Percentiles rank a stretch among this genome's conserved stretches.
Evolutionary conservation across 2,113 vertebrate genomes (phyloP).

Genomic region (Mesitornis unicolor): DNA sequence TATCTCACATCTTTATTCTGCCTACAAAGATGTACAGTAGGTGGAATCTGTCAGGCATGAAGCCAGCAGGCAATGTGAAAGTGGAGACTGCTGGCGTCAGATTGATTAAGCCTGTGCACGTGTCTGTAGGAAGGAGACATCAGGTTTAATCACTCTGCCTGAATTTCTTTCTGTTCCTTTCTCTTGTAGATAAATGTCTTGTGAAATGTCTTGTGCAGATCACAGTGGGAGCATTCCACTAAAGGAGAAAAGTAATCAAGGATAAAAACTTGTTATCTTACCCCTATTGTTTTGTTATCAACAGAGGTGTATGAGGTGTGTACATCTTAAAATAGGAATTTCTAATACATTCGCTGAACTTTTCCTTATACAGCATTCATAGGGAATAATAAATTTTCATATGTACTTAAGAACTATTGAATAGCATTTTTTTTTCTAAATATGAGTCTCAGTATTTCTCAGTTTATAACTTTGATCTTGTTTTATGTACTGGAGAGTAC

Average conservation of each 20-base stretch:
- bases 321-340: neutral
- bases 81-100: slow-evolving; percentile 71
- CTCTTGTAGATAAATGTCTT: neutral
- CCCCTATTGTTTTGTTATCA: neutral
- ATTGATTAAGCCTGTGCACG: slow-evolving; percentile 79
- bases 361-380: neutral
- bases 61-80: slow-evolving; percentile 71
- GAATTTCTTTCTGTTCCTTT: slow-evolving; percentile 33
- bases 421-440: neutral
- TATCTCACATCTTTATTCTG: slow-evolving; percentile 67
- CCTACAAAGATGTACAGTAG: slow-evolving; percentile 25
- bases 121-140: slow-evolving; percentile 77
- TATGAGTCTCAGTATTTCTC: neutral
- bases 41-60: slow-evolving; percentile 73
- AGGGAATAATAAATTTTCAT: neutral
- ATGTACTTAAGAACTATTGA: neutral
- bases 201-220: neutral
- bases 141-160: slow-evolving; percentile 66
- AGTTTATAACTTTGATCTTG: neutral
- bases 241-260: neutral
- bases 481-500: neutral
- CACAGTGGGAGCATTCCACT: neutral
- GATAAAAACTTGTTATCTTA: neutral
- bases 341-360: neutral
- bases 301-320: neutral